Percentiles rank a stretch among this genome's conserved stretches.
phyloP scores from a whole-genome alignment of 2,113 vertebrate species.

The Montifringilla adamsi region DNA sequence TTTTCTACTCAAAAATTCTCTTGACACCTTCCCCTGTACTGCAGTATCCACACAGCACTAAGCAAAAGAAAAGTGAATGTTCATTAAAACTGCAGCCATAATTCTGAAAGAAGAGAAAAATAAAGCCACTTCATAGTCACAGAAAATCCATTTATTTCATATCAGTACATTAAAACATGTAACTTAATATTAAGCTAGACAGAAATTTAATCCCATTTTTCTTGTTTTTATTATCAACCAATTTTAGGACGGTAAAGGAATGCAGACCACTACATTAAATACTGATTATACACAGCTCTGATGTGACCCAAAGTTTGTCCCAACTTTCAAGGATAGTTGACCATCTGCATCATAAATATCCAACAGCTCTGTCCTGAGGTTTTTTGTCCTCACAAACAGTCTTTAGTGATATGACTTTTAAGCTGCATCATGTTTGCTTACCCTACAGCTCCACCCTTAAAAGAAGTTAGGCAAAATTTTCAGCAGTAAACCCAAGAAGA shows the following conservation, averaged over 20 bases:
- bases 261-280: not conserved
- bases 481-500: not conserved
- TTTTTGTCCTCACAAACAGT: not conserved
- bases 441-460: not conserved
- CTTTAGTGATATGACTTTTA: rapidly evolving
- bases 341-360: not conserved
- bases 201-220: not conserved
- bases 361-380: not conserved
- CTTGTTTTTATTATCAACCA: not conserved
- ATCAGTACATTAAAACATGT: not conserved
- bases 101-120: not conserved
- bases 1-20: not conserved
- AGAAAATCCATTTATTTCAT: not conserved
- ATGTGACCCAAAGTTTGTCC: not conserved
- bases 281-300: not conserved
- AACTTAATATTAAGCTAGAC: not conserved
- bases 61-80: not conserved
- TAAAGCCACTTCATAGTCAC: not conserved
- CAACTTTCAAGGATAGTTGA: not conserved
- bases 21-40: not conserved
- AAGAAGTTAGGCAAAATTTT: not conserved
- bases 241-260: not conserved
- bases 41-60: not conserved
- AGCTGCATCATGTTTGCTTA: not conserved
- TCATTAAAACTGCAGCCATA: not conserved